A percentile compares a stretch with the other conserved stretches of the same genome.
phyloP scores from a whole-genome alignment of 35 echinoderm and acorn worm genomes.

The Holothuria glaberrima region DNA sequence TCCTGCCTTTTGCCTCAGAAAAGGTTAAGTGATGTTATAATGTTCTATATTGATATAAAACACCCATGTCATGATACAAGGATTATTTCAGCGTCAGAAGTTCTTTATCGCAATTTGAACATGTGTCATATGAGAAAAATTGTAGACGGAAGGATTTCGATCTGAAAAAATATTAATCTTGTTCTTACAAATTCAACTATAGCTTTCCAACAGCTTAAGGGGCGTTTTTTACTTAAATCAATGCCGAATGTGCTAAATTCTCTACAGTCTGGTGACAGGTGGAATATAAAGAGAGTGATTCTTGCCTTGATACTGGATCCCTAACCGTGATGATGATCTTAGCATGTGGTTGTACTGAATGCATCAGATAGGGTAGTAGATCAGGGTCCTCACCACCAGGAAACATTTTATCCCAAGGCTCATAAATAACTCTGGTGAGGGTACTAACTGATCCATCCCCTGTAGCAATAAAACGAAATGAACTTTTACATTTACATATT shows the following conservation, averaged over 20 bases:
- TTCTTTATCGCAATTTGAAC: too few relatives aligned
- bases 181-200: neutral
- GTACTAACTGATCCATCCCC: slow-evolving; percentile 36
- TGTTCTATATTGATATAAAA: too few relatives aligned
- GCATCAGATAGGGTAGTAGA: neutral
- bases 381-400: neutral
- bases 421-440: neutral
- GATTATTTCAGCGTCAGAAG: too few relatives aligned
- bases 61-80: too few relatives aligned
- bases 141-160: too few relatives aligned
- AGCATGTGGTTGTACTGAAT: slow-evolving; percentile 10
- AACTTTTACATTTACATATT: too few relatives aligned
- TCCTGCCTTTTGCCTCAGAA: too few relatives aligned
- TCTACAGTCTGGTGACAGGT: neutral
- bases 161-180: too few relatives aligned
- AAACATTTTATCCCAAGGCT: neutral
- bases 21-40: too few relatives aligned
- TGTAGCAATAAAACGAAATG: neutral
- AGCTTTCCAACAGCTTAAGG: neutral
- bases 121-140: too few relatives aligned
- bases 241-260: neutral
- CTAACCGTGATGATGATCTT: slow-evolving; percentile 24
- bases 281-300: neutral
- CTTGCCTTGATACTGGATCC: slow-evolving; percentile 11
- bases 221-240: neutral